Base-by-base conservation (phyloP, 2,888 invertebrate genomes). In the Volucella bombylans region DNA sequence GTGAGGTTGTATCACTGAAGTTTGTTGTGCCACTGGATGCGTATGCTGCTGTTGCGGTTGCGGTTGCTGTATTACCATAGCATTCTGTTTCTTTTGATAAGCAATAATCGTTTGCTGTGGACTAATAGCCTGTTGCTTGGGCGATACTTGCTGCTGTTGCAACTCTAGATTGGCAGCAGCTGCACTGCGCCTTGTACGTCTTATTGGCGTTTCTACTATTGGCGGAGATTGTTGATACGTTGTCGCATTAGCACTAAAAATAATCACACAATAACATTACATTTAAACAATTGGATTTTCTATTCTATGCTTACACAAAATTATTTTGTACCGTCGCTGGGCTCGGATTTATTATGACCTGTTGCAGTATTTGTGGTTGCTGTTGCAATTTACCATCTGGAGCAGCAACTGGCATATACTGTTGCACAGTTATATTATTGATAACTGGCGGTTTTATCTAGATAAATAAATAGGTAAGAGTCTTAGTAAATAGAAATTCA, bases 1-100 rank as follows among this genome's bases (percentile, higher is more conserved):
- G 52, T 87, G 87, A 10, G 77, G 86, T 55, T 87, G 88, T 77
- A 83, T 87, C 18, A 86, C 83, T 18, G 87, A 87, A 18, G 86
- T 87, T 77, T 86, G 82, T 61, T 88, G 87, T 43, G 86, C 79
- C 78, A 81, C 54, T 64, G 85, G 87, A 15, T 77, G 81, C 14
- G 47, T 68, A 8, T 79, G 77, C 45, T 85, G 83, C 15, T 81
- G 67, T 8, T 38, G 59, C 11, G 41, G 67, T 8, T 38, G 59
- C 11, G 41, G 73, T 8, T 65, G 50, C 18, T 80, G 74, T 39
- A 71, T 57, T 41, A 64, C 65, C n/a, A 64, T 78, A 49, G 81
- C 67, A 14, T 69, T 11, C 55, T 85, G 69, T 10, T 74, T 68
- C 43, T 88, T 87, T 4, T 88, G 86, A 71, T 87, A 87, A 15